Evolutionary conservation across 2,113 vertebrate genomes (phyloP), one percentile per base, ranked within the genome.

Genomic region (Elachura formosa): DNA sequence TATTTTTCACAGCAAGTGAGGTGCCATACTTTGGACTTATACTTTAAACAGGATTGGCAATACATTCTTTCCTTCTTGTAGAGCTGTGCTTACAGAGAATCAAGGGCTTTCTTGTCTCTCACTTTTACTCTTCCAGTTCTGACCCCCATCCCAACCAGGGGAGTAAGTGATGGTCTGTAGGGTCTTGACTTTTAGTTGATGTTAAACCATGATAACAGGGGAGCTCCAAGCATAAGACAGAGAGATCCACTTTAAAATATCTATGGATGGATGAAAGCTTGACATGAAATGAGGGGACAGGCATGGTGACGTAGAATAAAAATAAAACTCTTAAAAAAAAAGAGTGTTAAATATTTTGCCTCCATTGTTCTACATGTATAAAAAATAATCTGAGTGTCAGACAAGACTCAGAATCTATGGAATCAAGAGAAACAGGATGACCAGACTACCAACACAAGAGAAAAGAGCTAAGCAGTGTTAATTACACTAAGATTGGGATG

Each of bases 141-240:
- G 29, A 34, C 9, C 14, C 61, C 14, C 15, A 38, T 46, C 24
- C 46, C 14, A 40, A 6, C 17, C 40, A 67, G 14, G 11, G 3
- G 7, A 52, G 17, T 18, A 20, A 74, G 28, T 7, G 14, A 46
- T n/a, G 15, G 11, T 34, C 49, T 79, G 31, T 0, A 0, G 41
- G 14, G 14, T 20, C 28, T 74, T 67, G 77, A 13, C 20, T 59
- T 16, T 46, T 66, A 11, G 10, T 17, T 88, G 52, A 10, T 38
- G 23, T 74, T n/a, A 17, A 46, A 67, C 29, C 2, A 5, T 1
- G 2, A 22, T 5, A 78, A 12, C 12, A 25, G 10, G 12, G 19
- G 38, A 75, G 16, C 21, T 87, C 33, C 46, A 75, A 87, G 24
- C 21, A n/a, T 2, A 43, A 12, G 23, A 68, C 18, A 23, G 0